These are phyloP conservation scores for Coptodon rendalli DNA, from an alignment of 2,113 vertebrate species.

Conservation along the genomic window DNA sequence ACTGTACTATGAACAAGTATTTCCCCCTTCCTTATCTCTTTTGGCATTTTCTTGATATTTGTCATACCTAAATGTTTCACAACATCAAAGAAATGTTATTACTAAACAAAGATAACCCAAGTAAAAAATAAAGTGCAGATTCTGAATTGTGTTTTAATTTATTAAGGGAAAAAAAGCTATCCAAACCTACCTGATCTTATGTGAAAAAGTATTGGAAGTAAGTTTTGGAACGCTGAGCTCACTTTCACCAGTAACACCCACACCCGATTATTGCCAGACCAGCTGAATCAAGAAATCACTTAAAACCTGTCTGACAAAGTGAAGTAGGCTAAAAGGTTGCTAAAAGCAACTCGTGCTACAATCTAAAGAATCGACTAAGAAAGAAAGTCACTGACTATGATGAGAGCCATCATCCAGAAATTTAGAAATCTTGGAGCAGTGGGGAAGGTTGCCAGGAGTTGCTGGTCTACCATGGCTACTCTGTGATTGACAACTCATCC, in stretches of 20 bases:
- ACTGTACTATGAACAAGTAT: not conserved
- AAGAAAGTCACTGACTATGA: not conserved
- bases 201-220: not conserved
- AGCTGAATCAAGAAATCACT: not conserved
- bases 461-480: not conserved
- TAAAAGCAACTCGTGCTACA: not conserved
- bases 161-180: fast-evolving
- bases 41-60: not conserved
- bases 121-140: not conserved
- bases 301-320: not conserved
- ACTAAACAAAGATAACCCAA: not conserved
- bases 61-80: not conserved
- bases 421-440: not conserved
- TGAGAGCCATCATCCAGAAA: not conserved
- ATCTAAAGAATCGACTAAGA: not conserved
- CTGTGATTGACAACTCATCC: not conserved
- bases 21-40: not conserved
- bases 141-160: not conserved
- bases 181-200: not conserved
- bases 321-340: not conserved
- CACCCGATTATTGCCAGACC: not conserved
- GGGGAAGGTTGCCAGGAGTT: not conserved
- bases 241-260: not conserved
- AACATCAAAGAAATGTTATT: not conserved
- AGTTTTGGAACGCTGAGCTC: not conserved